These are phyloP conservation scores for Herpetotheres cachinnans DNA, from an alignment of 2,113 vertebrate species.

Conservation along the genomic window DNA sequence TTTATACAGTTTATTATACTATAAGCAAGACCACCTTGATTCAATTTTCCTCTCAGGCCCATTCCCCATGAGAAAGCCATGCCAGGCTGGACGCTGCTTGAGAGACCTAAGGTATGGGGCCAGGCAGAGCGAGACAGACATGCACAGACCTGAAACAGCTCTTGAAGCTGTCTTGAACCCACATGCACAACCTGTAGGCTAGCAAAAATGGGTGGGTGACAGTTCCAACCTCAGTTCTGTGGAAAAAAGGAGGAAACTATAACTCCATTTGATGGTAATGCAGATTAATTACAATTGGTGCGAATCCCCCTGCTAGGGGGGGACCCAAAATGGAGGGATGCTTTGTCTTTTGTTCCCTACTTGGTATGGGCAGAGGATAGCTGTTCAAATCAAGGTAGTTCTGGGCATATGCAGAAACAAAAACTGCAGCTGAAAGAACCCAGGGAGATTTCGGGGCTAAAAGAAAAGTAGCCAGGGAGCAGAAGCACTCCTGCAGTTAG, in stretches of 20 bases:
- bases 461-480: background rate
- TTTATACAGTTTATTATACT: background rate
- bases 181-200: background rate
- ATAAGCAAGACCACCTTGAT: background rate
- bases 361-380: background rate
- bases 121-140: background rate
- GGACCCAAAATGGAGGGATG: background rate
- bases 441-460: background rate
- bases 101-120: background rate
- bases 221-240: background rate
- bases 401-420: background rate
- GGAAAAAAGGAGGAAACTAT: background rate
- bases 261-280: background rate
- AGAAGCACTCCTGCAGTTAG: background rate
- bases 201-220: background rate
- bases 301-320: background rate
- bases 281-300: background rate
- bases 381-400: background rate
- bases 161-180: background rate
- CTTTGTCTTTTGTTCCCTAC: background rate
- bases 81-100: fast-evolving
- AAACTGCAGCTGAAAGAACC: background rate
- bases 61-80: background rate
- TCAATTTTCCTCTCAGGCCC: background rate
- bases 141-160: background rate